phyloP scores from a whole-genome alignment of 2,888 invertebrate genomes.

The Ormyrus pomaceus region DNA sequence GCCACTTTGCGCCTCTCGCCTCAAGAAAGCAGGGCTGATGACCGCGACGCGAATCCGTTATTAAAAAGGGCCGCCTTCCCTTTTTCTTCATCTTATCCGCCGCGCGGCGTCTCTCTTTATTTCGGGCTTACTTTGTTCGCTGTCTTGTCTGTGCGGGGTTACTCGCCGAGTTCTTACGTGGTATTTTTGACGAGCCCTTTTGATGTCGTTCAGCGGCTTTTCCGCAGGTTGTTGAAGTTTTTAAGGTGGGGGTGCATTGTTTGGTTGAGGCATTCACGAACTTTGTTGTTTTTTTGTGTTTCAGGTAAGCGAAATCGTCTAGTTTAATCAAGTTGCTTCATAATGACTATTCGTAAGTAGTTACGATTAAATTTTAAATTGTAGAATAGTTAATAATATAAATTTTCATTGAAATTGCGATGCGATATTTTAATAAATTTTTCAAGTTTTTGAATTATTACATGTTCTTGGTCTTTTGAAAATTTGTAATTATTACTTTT shows the following conservation, averaged over 20 bases:
- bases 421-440: no score
- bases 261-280: no score
- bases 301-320: constrained; percentile 37
- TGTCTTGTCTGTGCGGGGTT: neutral
- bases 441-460: no score
- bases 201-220: no score
- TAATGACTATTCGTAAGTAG: constrained; percentile 25
- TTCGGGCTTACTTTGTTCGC: constrained; percentile 42
- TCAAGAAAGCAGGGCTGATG: constrained; percentile 69
- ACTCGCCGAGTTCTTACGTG: no score
- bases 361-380: neutral
- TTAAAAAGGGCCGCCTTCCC: constrained; percentile 69
- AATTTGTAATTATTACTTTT: no score
- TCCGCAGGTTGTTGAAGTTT: no score
- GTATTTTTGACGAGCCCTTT: no score
- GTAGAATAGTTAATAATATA: neutral
- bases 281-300: neutral
- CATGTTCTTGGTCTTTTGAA: no score
- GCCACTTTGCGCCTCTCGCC: constrained; percentile 72
- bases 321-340: constrained; percentile 25
- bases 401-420: no score
- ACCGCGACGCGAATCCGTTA: constrained; percentile 66
- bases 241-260: no score
- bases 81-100: constrained; percentile 58
- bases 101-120: constrained; percentile 45